Evolutionary conservation across 2,113 vertebrate species (phyloP).

Genomic region (Phalacrocorax carbo): DNA sequence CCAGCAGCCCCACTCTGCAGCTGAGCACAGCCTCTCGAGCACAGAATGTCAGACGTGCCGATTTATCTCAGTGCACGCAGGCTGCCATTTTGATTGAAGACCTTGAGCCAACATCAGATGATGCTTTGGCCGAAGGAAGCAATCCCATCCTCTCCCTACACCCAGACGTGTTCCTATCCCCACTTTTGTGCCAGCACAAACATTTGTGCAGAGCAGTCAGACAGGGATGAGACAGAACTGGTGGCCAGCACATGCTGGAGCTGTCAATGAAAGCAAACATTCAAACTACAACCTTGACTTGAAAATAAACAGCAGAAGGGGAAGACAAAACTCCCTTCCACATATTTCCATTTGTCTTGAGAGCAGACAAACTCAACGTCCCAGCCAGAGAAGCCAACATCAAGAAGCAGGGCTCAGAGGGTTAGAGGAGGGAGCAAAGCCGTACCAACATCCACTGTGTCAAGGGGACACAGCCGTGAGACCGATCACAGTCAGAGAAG

Average conservation of each 20-base stretch:
- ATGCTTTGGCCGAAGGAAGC: background rate
- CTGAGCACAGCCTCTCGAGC: background rate
- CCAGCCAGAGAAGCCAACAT: background rate
- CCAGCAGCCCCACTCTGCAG: background rate
- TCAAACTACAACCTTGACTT: background rate
- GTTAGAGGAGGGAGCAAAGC: background rate
- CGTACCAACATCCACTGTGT: background rate
- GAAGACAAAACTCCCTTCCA: background rate
- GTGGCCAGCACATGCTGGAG: background rate
- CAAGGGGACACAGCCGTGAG: fast-evolving
- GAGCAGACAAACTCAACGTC: background rate
- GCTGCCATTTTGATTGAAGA: background rate
- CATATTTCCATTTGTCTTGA: background rate
- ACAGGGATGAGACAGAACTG: background rate
- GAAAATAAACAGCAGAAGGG: conserved; percentile 5
- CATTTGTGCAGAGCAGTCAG: background rate
- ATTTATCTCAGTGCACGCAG: background rate
- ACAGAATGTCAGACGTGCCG: background rate
- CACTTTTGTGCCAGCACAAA: background rate
- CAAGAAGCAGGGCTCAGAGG: background rate
- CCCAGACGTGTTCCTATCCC: background rate
- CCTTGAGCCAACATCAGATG: background rate
- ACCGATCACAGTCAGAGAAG: background rate
- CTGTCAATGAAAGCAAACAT: background rate
- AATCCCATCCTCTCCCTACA: background rate